Conservation (phyloP, 53 echinoderm and acorn worm genomes). For the Paracentrotus lividus region DNA sequence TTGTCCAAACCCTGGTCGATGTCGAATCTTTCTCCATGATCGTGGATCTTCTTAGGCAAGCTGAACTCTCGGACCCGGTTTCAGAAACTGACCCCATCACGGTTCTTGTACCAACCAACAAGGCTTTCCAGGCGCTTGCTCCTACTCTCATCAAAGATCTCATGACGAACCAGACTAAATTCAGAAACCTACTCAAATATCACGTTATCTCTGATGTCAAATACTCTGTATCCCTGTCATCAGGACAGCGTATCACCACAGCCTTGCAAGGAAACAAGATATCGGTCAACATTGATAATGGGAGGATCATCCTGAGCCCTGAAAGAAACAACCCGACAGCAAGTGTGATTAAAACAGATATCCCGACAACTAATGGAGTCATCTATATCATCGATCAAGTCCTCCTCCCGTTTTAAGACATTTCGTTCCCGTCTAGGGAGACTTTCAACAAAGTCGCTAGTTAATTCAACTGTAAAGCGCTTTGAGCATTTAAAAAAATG, state of each 20-base stretch:
- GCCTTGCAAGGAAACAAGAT: background rate
- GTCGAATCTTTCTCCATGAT: background rate
- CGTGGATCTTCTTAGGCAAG: background rate
- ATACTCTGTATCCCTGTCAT: conserved; percentile 21
- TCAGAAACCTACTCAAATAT: conserved; percentile 1
- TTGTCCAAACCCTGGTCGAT: conserved; percentile 4
- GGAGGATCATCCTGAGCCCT: background rate
- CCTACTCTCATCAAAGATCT: background rate
- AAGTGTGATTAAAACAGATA: conserved; percentile 8
- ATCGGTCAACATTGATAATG: background rate
- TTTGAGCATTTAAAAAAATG: no score
- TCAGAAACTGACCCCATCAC: background rate
- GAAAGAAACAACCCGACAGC: background rate
- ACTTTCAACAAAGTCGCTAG: no score
- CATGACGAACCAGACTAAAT: background rate
- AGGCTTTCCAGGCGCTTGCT: background rate
- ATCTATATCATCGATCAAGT: background rate
- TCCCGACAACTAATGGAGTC: conserved; percentile 20
- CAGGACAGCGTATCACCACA: background rate
- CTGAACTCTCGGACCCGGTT: background rate
- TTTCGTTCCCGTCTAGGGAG: background rate
- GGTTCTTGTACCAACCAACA: background rate
- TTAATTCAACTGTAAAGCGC: no score
- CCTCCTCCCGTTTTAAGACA: background rate
- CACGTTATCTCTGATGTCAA: conserved; percentile 43